These are phyloP conservation scores for Agrypnus murinus DNA, from an alignment of 2,888 invertebrate species.

Conservation along the genomic window DNA sequence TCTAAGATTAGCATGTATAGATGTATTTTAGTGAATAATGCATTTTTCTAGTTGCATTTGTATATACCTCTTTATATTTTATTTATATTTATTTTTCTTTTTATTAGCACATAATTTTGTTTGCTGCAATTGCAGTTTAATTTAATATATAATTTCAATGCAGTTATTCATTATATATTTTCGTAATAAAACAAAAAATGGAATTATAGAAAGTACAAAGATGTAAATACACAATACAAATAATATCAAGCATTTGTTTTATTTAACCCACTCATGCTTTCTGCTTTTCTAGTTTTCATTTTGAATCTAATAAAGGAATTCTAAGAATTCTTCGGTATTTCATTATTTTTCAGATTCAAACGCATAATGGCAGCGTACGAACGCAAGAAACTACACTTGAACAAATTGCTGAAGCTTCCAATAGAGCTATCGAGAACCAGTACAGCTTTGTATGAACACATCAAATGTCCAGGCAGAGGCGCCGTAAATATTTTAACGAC, in stretches of 20 bases:
- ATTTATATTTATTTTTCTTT: slow-evolving; percentile 18
- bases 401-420: slow-evolving; percentile 71
- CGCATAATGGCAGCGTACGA: slow-evolving; percentile 87
- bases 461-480: slow-evolving; percentile 2
- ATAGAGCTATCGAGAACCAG: slow-evolving; percentile 87
- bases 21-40: background rate
- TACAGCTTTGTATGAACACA: slow-evolving; percentile 80
- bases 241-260: slow-evolving; percentile 29
- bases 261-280: slow-evolving; percentile 32
- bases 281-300: background rate
- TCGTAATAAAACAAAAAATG: slow-evolving; percentile 14
- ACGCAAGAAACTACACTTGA: slow-evolving; percentile 87
- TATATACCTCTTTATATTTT: slow-evolving; percentile 13
- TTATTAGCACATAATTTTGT: too few relatives aligned
- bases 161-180: slow-evolving; percentile 16
- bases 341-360: slow-evolving; percentile 76
- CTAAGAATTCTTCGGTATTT: slow-evolving; percentile 1
- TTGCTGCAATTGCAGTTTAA: background rate
- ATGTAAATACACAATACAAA: slow-evolving; percentile 41
- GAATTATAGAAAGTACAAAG: slow-evolving; percentile 48
- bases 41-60: slow-evolving; percentile 22
- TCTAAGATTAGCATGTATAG: slow-evolving; percentile 22
- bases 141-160: slow-evolving; percentile 26
- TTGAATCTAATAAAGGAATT: background rate
- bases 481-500: slow-evolving; percentile 11